A percentile compares a stretch with the other conserved stretches of the same genome.
phyloP scores from a whole-genome alignment of 2,888 invertebrate genomes.

The Onthophagus sagittarius region DNA sequence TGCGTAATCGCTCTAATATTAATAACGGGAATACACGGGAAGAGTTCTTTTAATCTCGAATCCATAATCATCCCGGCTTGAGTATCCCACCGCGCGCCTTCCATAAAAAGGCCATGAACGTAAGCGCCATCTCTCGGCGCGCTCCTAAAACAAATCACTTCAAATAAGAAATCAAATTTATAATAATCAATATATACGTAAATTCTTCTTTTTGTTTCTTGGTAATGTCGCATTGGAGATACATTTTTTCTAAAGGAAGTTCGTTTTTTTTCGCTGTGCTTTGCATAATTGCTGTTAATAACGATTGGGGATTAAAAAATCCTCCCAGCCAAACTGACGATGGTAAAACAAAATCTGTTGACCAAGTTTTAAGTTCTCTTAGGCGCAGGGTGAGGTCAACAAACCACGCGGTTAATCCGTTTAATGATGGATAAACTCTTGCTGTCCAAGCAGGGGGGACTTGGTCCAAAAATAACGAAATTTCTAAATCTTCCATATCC shows the following conservation, averaged over 20 bases:
- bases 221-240: slow-evolving; percentile 93
- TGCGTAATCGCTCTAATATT: slow-evolving; percentile 89
- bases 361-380: slow-evolving; percentile 90
- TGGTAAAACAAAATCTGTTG: slow-evolving; percentile 90
- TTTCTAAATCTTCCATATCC: slow-evolving; percentile 94
- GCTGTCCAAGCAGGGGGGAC: slow-evolving; percentile 85
- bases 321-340: slow-evolving; percentile 94
- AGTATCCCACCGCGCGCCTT: slow-evolving; percentile 93
- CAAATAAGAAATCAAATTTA: neutral
- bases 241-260: slow-evolving; percentile 94
- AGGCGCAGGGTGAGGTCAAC: slow-evolving; percentile 83
- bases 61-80: slow-evolving; percentile 89
- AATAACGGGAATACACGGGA: slow-evolving; percentile 91
- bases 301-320: slow-evolving; percentile 97
- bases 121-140: slow-evolving; percentile 92
- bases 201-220: slow-evolving; percentile 96
- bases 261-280: slow-evolving; percentile 91
- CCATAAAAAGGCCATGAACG: slow-evolving; percentile 91
- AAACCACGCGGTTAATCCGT: slow-evolving; percentile 88
- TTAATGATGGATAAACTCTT: slow-evolving; percentile 87
- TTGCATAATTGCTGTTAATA: slow-evolving; percentile 97
- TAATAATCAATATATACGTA: slow-evolving; percentile 58
- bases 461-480: slow-evolving; percentile 87
- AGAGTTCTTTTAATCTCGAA: slow-evolving; percentile 88
- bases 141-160: slow-evolving; percentile 57